Evolutionary conservation across 30 jellyfish, hydroid and myxozoan species (phyloP), one percentile per base, ranked within the genome.

Genomic region (Clytia hemisphaerica): DNA sequence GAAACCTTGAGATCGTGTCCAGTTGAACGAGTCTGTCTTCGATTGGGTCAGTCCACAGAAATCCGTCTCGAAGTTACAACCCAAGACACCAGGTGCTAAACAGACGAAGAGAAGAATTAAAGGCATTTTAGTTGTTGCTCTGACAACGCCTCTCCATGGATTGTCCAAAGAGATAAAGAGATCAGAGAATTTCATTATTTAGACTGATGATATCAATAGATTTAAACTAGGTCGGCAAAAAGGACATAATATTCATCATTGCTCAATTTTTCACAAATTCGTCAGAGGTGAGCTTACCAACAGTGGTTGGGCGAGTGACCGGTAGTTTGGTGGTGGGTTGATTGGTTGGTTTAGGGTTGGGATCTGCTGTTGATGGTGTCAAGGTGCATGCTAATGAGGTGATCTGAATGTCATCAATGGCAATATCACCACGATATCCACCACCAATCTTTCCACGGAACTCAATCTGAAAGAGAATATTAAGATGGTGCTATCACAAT

Each of bases 1-100:
- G 81, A 44, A 88, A 18, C 97, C 97, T 69, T 88, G 97, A 33
- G 50, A 33, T 10, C 97, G 76, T 2, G 97, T 88, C 97, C 97
- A 88, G 94, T 88, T 88, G 35, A 88, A 88, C 6, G 36, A 71
- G 27, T 45, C 93, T 6, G 67, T 44, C 14, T 82, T 61, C 47
- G 79, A 94, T 31, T 74, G 88, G 14, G 54, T 22, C 33, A 60
- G 88, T 48, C 63, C 69, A 76, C 97, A 88, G 33, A 80, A 72
- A 38, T 65, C 89, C 28, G 51, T 65, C 66, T 88, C 97, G 45
- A 88, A 88, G 40, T 88, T 73, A 80, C 97, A 88, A 46, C 88
- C 77, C 38, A 88, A 67, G 0, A 88, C 83, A 0, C 93, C 87
- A 29, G 92, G 67, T 4, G 97, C 97, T 88, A 71, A 6, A 73